These are phyloP conservation scores for Paedocypris sp. DNA, from an alignment of 2,113 vertebrate genomes.

Conservation along the genomic window DNA sequence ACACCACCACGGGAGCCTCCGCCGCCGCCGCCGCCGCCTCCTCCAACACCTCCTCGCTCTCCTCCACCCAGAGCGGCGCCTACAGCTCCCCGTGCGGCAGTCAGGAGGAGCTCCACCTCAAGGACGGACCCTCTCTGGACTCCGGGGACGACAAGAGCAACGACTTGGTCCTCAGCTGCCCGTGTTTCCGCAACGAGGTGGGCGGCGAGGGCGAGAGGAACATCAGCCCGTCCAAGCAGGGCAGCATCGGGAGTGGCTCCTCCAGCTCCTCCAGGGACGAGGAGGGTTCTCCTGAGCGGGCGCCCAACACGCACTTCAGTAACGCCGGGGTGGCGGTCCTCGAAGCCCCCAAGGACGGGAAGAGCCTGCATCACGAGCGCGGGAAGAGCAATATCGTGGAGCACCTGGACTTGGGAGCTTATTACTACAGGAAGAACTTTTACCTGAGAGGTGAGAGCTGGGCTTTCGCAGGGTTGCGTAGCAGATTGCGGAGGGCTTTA, in stretches of 20 bases:
- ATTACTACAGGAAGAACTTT: slow-evolving; percentile 94
- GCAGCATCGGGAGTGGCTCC: slow-evolving; percentile 68
- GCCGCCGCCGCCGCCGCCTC: slow-evolving; percentile 84
- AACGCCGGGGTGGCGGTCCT: slow-evolving; percentile 93
- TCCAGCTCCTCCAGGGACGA: slow-evolving; percentile 70
- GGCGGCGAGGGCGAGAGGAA: slow-evolving; percentile 91
- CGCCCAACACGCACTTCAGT: slow-evolving; percentile 82
- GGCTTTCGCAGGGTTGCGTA: background rate
- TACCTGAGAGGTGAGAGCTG: slow-evolving; percentile 83
- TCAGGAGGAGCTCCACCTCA: slow-evolving; percentile 89
- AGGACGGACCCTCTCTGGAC: slow-evolving; percentile 81
- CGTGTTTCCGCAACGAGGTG: slow-evolving; percentile 96
- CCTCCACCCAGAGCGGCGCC: slow-evolving; percentile 62
- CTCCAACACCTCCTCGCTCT: slow-evolving; percentile 67
- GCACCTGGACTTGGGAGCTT: slow-evolving; percentile 89
- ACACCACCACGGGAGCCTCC: slow-evolving; percentile 92
- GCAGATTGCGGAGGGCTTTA: background rate
- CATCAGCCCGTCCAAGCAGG: slow-evolving; percentile 82
- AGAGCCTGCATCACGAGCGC: slow-evolving; percentile 78
- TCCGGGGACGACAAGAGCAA: slow-evolving; percentile 97
- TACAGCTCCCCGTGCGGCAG: slow-evolving; percentile 93
- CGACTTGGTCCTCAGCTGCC: slow-evolving; percentile 90
- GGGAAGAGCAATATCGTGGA: slow-evolving; percentile 90
- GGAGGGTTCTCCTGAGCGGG: slow-evolving; percentile 77
- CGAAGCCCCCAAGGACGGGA: slow-evolving; percentile 83